phyloP scores from a whole-genome alignment of 2,888 invertebrate genomes.

The Merodon equestris region DNA sequence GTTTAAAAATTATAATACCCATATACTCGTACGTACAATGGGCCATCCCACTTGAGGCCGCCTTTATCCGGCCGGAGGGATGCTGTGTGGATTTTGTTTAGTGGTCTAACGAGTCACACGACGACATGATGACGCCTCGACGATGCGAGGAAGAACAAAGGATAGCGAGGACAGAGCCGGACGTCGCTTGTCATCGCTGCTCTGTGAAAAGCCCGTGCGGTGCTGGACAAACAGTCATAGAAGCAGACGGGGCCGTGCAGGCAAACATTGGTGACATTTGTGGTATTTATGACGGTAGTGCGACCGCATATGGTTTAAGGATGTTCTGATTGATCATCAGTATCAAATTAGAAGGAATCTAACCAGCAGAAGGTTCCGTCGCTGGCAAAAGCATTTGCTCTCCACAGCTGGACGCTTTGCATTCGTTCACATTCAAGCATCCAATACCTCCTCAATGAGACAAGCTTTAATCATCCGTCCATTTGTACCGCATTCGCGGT shows the following conservation, averaged over 20 bases:
- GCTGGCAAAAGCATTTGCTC: not conserved
- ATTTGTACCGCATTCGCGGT: not conserved
- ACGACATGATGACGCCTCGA: slow-evolving; percentile 9
- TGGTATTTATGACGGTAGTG: slow-evolving; percentile 38
- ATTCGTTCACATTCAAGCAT: not conserved
- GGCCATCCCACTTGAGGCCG: not conserved
- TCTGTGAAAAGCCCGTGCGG: too few relatives aligned
- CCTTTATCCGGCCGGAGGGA: too few relatives aligned
- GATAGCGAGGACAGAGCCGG: not conserved
- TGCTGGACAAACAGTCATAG: not conserved
- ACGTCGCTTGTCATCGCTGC: too few relatives aligned
- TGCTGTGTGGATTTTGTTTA: slow-evolving; percentile 7
- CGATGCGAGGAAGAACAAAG: not conserved
- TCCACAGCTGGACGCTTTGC: not conserved
- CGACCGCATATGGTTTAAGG: slow-evolving; percentile 30
- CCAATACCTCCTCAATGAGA: not conserved
- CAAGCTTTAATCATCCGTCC: not conserved
- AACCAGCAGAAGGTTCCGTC: not conserved
- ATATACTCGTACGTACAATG: slow-evolving; percentile 15
- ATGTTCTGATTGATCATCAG: slow-evolving; percentile 25
- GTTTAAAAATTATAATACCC: slow-evolving; percentile 32
- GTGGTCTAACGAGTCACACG: slow-evolving; percentile 29
- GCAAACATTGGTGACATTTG: slow-evolving; percentile 29
- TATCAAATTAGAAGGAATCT: not conserved
- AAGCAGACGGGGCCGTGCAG: not conserved